Base-by-base conservation (phyloP, 1,140 invertebrate genomes). In the Yoshiicerus persimilis region DNA sequence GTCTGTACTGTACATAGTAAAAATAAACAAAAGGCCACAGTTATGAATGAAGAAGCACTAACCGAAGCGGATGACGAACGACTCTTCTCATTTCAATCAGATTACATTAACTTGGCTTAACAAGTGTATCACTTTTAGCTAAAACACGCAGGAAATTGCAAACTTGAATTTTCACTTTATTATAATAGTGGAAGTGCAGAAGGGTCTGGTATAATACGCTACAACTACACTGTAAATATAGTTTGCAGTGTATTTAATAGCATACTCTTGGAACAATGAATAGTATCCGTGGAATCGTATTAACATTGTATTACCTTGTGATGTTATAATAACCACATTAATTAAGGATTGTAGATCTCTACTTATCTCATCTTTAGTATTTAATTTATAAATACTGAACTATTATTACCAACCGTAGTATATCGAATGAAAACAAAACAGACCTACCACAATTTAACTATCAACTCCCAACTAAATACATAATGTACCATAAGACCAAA, bases 21-120 rank as follows among this genome's bases (percentile, higher is more conserved):
- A 38, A 38, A 38, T n/a, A 80, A 80, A 80, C 75, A 80, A 80
- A 80, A 80, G 34, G 34, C 32, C 75, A 36, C 32, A 38, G 34
- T 80, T 80, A 80, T 80, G 75, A 80, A 80, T 80, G 75, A 80
- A 80, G n/a, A 80, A n/a, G 32, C 75, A 80, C 32, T 80, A 38
- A 80, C 75, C 75, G 75, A 80, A 34, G 75, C 75, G 34, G 75
- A 80, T 80, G 75, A 80, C 75, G 75, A 38, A 80, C 75, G 75
- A 70, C 66, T 70, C 66, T 70, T 70, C 66, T 70, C 66, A 70
- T 70, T 70, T 70, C 66, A 70, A 70, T 70, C 66, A 80, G 75
- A 80, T 80, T 80, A 38, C 75, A 80, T 38, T 80, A 80, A 80
- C 32, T 80, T 80, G 34, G 20, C 75, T 38, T 38, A 80, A 36